Percentiles rank a stretch among this genome's conserved stretches.
Evolutionary conservation across 2,113 vertebrate species (phyloP).

Genomic region (Plecotus auritus): DNA sequence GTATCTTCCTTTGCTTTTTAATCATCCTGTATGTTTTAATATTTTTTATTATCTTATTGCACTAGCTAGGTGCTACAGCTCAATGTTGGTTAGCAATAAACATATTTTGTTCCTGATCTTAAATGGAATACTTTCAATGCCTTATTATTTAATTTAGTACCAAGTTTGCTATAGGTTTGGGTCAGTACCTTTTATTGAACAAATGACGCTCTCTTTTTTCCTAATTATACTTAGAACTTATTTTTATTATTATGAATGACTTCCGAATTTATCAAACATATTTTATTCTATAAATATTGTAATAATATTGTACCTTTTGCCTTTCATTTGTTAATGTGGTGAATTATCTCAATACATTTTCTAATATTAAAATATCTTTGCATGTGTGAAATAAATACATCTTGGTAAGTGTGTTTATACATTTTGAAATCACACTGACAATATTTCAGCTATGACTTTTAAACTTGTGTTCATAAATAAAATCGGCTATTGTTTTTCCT

Average conservation of each 20-base stretch:
- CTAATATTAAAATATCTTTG: not conserved
- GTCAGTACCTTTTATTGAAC: not conserved
- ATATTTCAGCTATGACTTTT: not conserved
- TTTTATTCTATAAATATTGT: not conserved
- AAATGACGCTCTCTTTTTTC: not conserved
- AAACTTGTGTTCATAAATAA: not conserved
- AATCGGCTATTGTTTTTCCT: not conserved
- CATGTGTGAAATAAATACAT: not conserved
- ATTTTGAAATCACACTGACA: not conserved
- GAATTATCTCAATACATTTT: not conserved
- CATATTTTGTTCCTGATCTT: not conserved
- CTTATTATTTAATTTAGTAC: not conserved
- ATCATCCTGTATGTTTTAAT: not conserved
- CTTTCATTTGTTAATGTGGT: not conserved
- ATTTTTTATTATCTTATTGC: not conserved
- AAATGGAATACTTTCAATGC: not conserved
- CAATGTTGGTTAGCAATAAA: not conserved
- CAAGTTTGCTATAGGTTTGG: not conserved
- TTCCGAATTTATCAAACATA: not conserved
- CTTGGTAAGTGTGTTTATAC: not conserved
- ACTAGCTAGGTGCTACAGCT: not conserved
- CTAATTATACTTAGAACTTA: not conserved
- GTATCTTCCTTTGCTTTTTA: not conserved
- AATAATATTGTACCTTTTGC: not conserved
- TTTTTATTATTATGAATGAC: not conserved